phyloP scores from a whole-genome alignment of 2,113 vertebrate species.

The Turdus rufiventris region DNA sequence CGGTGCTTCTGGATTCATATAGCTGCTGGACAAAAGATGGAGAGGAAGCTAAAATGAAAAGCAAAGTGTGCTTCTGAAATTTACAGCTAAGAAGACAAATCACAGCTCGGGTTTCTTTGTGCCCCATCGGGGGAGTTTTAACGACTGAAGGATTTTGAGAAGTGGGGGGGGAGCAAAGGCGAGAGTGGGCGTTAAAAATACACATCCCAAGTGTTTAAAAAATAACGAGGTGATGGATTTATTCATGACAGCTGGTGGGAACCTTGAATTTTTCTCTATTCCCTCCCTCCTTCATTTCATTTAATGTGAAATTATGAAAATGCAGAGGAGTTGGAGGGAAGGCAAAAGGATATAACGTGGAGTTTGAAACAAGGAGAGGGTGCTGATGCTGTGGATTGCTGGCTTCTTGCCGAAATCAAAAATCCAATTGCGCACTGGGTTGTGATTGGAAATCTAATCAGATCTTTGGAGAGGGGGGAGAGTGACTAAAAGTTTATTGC shows the following conservation, averaged over 20 bases:
- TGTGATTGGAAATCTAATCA: slow-evolving; percentile 96
- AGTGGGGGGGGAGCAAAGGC: background rate
- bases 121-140: slow-evolving; percentile 21
- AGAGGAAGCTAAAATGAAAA: slow-evolving; percentile 49
- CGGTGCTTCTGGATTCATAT: slow-evolving; percentile 15
- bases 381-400: slow-evolving; percentile 58
- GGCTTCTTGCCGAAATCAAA: slow-evolving; percentile 68
- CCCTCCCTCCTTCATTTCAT: slow-evolving; percentile 44
- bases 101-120: slow-evolving; percentile 1
- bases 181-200: slow-evolving; percentile 39
- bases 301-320: slow-evolving; percentile 73
- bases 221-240: slow-evolving; percentile 52
- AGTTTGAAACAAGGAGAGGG: slow-evolving; percentile 62
- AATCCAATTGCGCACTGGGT: slow-evolving; percentile 87
- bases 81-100: slow-evolving; percentile 30
- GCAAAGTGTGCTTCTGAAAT: slow-evolving; percentile 40
- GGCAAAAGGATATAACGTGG: slow-evolving; percentile 57
- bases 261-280: slow-evolving; percentile 61
- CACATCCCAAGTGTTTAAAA: slow-evolving; percentile 29
- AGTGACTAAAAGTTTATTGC: slow-evolving; percentile 35
- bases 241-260: slow-evolving; percentile 70
- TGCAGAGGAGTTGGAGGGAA: slow-evolving; percentile 72
- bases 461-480: slow-evolving; percentile 67
- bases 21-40: slow-evolving; percentile 52
- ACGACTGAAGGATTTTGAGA: slow-evolving; percentile 46